A percentile compares a stretch with the other conserved stretches of the same genome.
These are phyloP conservation scores for Uloborus diversus DNA, from an alignment of 1,140 invertebrate species.

Conservation along the genomic window DNA sequence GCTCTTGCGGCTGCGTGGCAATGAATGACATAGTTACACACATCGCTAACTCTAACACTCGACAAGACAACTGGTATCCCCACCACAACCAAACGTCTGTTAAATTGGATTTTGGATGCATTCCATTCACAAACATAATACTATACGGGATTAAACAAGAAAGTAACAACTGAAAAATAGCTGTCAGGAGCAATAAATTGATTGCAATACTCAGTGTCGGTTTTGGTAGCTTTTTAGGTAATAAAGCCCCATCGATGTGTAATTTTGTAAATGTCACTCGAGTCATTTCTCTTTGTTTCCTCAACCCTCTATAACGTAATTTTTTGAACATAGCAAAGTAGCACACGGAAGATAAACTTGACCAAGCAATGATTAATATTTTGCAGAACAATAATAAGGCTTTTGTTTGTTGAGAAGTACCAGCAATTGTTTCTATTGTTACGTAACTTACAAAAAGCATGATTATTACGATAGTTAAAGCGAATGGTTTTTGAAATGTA, in stretches of 20 bases:
- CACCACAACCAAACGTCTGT: slow-evolving; percentile 82
- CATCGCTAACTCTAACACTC: slow-evolving; percentile 83
- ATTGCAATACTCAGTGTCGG: slow-evolving; percentile 77
- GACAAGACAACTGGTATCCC: slow-evolving; percentile 84
- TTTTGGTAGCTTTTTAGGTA: slow-evolving; percentile 61
- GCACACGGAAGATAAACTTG: slow-evolving; percentile 78
- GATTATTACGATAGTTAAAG: slow-evolving; percentile 78
- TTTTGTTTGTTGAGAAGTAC: slow-evolving; percentile 57
- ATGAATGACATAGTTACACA: slow-evolving; percentile 84
- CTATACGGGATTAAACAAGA: slow-evolving; percentile 84
- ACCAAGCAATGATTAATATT: slow-evolving; percentile 76
- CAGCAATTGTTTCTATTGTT: slow-evolving; percentile 77
- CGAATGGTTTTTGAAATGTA: slow-evolving; percentile 73
- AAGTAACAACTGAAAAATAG: slow-evolving; percentile 81
- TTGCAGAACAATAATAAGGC: slow-evolving; percentile 64
- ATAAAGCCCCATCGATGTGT: slow-evolving; percentile 60
- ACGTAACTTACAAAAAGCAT: slow-evolving; percentile 81
- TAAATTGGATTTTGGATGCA: slow-evolving; percentile 62
- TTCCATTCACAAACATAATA: slow-evolving; percentile 71
- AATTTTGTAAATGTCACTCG: slow-evolving; percentile 64
- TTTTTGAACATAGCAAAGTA: slow-evolving; percentile 83
- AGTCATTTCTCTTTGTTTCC: slow-evolving; percentile 65
- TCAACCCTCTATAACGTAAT: slow-evolving; percentile 65
- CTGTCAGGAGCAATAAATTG: slow-evolving; percentile 84
- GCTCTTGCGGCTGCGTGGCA: slow-evolving; percentile 69